A percentile compares a stretch with the other conserved stretches of the same genome.
phyloP scores from a whole-genome alignment of 1,140 invertebrate genomes.

The Drosophila albomicans region DNA sequence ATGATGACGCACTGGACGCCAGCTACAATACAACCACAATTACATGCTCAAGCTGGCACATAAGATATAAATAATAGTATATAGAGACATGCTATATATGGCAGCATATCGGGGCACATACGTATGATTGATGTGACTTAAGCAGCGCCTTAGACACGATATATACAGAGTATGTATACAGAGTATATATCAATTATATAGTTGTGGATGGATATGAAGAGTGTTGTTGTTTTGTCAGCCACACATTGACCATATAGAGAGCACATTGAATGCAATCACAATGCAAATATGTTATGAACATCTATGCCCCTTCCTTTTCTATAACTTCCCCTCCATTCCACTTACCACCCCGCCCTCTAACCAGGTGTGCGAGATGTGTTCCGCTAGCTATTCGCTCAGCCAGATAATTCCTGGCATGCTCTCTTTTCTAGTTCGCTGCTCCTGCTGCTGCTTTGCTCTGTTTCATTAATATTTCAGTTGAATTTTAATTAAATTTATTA shows the following conservation, averaged over 20 bases:
- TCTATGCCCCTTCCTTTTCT: background rate
- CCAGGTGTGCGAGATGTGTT: background rate
- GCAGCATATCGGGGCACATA: no score
- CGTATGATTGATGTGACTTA: no score
- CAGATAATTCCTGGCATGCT: background rate
- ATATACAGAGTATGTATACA: background rate
- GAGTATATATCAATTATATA: background rate
- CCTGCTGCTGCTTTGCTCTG: background rate
- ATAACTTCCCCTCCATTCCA: no score
- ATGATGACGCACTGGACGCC: conserved; percentile 32
- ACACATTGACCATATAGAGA: conserved; percentile 17
- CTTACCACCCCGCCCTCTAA: no score
- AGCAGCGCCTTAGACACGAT: no score
- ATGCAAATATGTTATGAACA: conserved; percentile 14
- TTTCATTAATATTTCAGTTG: conserved; percentile 55
- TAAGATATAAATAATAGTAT: background rate
- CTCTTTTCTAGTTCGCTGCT: background rate
- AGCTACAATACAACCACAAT: conserved; percentile 5
- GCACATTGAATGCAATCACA: conserved; percentile 34
- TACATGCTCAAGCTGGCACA: background rate
- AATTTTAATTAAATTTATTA: conserved; percentile 10
- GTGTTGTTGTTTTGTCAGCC: background rate
- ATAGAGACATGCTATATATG: no score
- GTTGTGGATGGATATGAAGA: background rate
- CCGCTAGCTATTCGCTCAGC: background rate